These are phyloP conservation scores for Psephotus haematonotus DNA, from an alignment of 2,113 vertebrate genomes.

Conservation along the genomic window DNA sequence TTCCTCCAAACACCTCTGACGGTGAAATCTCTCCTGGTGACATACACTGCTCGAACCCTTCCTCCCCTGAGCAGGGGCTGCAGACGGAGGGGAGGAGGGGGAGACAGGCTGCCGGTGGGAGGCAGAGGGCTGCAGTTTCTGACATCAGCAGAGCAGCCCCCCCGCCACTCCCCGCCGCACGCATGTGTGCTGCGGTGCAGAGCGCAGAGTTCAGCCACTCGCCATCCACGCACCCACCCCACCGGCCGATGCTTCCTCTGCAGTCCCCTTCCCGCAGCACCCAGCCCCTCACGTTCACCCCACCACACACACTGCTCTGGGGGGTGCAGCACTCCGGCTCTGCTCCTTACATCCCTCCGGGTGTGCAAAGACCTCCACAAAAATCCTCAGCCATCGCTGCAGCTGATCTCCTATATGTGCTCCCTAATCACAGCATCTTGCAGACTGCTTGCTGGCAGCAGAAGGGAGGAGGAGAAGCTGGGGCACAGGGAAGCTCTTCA, in stretches of 20 bases:
- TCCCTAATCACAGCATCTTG: neutral
- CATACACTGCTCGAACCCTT: neutral
- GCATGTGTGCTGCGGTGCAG: neutral
- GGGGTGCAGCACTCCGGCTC: neutral
- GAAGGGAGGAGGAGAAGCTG: neutral
- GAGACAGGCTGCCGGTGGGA: neutral
- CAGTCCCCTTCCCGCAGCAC: rapidly evolving
- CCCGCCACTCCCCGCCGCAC: neutral
- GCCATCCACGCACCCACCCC: rapidly evolving
- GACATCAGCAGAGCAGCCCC: neutral
- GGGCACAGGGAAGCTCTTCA: neutral
- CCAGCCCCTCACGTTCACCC: rapidly evolving
- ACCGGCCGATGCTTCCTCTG: rapidly evolving
- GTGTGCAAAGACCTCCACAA: neutral
- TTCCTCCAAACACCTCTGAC: neutral
- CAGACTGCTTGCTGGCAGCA: neutral
- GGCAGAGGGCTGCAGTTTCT: neutral
- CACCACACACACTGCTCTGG: neutral
- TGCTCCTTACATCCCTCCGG: neutral
- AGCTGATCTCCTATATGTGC: neutral
- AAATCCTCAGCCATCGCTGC: neutral
- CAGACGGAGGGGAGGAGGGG: neutral
- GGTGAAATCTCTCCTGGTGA: neutral
- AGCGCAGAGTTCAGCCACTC: neutral
- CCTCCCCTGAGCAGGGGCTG: neutral